Evolutionary conservation across 35 echinoderm and acorn worm genomes (phyloP).

Genomic region (Lytechinus pictus): DNA sequence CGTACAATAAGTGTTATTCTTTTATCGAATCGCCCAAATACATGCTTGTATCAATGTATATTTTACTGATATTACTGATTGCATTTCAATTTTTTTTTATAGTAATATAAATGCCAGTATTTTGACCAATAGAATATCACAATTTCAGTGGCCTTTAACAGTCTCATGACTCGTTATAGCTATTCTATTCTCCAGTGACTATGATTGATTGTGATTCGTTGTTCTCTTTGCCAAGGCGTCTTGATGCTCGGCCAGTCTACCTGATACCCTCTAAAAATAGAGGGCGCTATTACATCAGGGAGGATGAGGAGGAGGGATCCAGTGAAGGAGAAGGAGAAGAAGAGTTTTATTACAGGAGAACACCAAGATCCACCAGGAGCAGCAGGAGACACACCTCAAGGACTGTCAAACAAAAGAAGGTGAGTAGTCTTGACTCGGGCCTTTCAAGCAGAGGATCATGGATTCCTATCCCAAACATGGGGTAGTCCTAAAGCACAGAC

Average conservation of each 20-base stretch:
- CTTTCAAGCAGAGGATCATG: too few species aligned
- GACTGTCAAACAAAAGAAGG: neutral
- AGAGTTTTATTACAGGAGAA: slow-evolving; percentile 63
- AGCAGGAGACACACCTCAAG: neutral
- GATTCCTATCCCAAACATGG: too few species aligned
- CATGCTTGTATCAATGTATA: too few species aligned
- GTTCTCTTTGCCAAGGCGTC: neutral
- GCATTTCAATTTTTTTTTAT: too few species aligned
- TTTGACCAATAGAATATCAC: too few species aligned
- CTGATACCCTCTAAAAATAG: slow-evolving; percentile 47
- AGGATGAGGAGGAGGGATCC: slow-evolving; percentile 27
- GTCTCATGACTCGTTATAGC: too few species aligned
- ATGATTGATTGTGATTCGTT: neutral
- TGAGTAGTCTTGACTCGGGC: neutral
- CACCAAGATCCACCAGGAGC: neutral
- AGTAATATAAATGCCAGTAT: too few species aligned
- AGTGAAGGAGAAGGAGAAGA: slow-evolving; percentile 42
- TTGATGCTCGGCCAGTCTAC: slow-evolving; percentile 55
- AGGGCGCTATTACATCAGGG: slow-evolving; percentile 63
- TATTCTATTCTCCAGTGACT: neutral
- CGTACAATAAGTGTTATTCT: too few species aligned
- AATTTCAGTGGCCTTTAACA: too few species aligned
- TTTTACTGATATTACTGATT: too few species aligned
- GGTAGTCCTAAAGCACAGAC: too few species aligned
- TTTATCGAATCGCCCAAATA: too few species aligned